Percentiles rank a stretch among this genome's conserved stretches.
Conservation (phyloP, 2,888 invertebrate species). For the Lasioglossum malachurum region DNA sequence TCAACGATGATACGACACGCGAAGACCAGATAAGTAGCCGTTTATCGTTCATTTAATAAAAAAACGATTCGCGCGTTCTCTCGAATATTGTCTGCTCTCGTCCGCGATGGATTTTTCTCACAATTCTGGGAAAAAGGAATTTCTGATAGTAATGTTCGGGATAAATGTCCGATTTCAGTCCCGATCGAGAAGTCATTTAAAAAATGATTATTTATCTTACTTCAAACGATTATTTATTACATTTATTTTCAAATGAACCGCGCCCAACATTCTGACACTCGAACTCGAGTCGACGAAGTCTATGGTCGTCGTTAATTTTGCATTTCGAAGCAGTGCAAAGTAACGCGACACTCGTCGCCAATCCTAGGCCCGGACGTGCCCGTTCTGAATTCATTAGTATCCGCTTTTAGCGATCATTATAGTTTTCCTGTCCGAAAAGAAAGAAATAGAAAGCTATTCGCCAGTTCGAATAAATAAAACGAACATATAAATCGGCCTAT, state of each 20-base stretch:
- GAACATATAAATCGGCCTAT: neutral
- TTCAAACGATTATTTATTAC: too few relatives aligned
- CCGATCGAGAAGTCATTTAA: too few relatives aligned
- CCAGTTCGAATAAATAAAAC: neutral
- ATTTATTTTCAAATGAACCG: too few relatives aligned
- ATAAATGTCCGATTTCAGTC: too few relatives aligned
- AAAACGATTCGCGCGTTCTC: constrained; percentile 2
- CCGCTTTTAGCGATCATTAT: neutral
- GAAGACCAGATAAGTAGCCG: constrained; percentile 34
- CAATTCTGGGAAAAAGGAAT: neutral
- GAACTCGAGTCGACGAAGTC: constrained; percentile 36
- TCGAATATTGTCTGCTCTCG: neutral
- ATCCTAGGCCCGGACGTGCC: constrained; percentile 56
- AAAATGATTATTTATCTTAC: too few relatives aligned
- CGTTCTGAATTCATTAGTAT: constrained; percentile 48
- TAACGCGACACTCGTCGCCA: constrained; percentile 57
- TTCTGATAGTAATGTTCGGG: neutral
- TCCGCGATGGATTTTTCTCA: neutral
- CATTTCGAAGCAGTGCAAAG: constrained; percentile 63
- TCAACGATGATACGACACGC: constrained; percentile 42
- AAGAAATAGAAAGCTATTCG: neutral
- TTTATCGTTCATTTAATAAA: constrained; percentile 49
- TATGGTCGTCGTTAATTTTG: constrained; percentile 57
- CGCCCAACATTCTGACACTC: neutral
- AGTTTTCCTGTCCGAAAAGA: neutral